These are phyloP conservation scores for Saguinus midas DNA, from an alignment of 2,113 vertebrate species.

Conservation along the genomic window DNA sequence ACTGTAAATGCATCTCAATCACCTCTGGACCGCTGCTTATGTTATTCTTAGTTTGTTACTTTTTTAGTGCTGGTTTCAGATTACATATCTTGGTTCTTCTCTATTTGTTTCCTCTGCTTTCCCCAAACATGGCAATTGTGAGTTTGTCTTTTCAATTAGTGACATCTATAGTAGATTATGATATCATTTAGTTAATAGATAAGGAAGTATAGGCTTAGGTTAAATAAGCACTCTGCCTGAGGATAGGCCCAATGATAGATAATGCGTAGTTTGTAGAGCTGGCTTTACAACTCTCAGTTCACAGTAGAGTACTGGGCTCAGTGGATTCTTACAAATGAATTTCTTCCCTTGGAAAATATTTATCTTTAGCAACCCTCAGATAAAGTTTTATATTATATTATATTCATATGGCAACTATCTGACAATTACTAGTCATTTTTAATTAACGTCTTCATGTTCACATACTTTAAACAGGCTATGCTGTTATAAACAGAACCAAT, in stretches of 20 bases:
- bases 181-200: background rate
- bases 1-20: background rate
- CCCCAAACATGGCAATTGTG: background rate
- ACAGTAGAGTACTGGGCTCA: background rate
- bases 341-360: background rate
- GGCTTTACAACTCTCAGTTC: background rate
- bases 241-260: background rate
- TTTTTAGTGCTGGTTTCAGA: background rate
- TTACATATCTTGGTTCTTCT: background rate
- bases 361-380: background rate
- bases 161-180: background rate
- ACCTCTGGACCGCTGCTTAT: background rate
- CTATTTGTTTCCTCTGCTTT: background rate
- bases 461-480: background rate
- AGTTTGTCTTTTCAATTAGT: background rate
- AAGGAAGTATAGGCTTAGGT: background rate
- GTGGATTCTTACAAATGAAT: background rate
- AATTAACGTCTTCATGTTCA: background rate
- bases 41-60: background rate
- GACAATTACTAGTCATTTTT: background rate
- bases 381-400: background rate
- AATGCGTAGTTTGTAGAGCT: background rate
- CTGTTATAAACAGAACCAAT: constrained; percentile 3
- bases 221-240: background rate
- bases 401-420: background rate